A percentile compares a stretch with the other conserved stretches of the same genome.
These are phyloP conservation scores for Macrotis lagotis DNA, from an alignment of 2,113 vertebrate genomes.

Conservation along the genomic window DNA sequence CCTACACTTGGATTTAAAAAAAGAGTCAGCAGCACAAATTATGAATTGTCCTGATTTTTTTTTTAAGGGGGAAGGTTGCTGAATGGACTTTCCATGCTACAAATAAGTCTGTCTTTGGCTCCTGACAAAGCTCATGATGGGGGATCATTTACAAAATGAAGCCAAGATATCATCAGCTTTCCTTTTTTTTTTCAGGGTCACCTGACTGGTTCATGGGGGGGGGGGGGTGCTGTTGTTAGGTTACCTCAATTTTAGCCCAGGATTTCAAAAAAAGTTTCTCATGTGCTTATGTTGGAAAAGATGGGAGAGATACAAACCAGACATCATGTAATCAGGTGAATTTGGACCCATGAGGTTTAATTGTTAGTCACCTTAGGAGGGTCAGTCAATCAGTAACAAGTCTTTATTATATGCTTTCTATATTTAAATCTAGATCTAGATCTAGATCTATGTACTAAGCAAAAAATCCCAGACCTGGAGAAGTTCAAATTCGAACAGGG, in stretches of 20 bases:
- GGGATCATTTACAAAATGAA: background rate
- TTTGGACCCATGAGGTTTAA: background rate
- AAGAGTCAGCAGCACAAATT: background rate
- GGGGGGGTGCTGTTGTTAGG: background rate
- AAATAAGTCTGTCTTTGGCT: background rate
- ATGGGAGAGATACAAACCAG: background rate
- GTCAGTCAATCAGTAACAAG: background rate
- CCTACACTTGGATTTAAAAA: background rate
- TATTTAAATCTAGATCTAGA: no score
- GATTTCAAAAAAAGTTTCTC: background rate
- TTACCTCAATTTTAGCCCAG: background rate
- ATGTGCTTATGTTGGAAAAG: background rate
- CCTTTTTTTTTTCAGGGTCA: background rate
- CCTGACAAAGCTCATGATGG: background rate
- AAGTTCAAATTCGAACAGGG: background rate
- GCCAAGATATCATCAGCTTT: background rate
- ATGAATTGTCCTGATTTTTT: background rate
- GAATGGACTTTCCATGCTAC: background rate
- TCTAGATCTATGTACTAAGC: no score
- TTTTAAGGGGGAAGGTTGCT: background rate
- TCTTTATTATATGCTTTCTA: background rate
- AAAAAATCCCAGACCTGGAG: background rate
- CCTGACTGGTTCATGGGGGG: background rate
- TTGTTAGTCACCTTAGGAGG: background rate
- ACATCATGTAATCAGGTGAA: background rate